Evolutionary conservation across 2,797 vertebrate genomes (phyloP), one percentile per base, ranked within the genome.

Genomic region (Nannoperca australis): DNA sequence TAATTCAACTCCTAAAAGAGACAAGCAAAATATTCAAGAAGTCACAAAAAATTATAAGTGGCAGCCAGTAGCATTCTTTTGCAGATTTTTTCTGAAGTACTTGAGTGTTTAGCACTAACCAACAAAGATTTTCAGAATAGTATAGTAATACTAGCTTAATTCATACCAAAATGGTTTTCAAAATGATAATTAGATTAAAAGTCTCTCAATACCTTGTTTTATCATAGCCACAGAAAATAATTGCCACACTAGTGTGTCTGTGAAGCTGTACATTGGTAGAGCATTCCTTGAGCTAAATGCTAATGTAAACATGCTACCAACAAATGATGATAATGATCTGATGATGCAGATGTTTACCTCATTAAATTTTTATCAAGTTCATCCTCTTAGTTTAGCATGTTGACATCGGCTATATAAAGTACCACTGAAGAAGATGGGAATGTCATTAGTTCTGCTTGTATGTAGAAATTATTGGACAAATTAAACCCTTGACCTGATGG

Each of bases 1-100:
- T 91, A 83, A 85, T 79, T 85, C 32, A 79, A 45, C 32, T 44
- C 13, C 4, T 53, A 30, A 84, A 65, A 81, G 53, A 79, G 47
- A 81, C 59, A 17, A 14, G 34, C 8, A 56, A 82, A 64, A 50
- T 70, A 80, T 64, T 61, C 17, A 69, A 36, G 51, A 65, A 55
- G n/a, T 61, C n/a, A 55, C 11, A 34, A 34, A 77, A 53, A 59
- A 54, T 18, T 9, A 70, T 34, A 60, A 70, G 63, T 30, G 53
- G 66, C n/a, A 69, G 22, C 22, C 12, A 47, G 42, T 3, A 22
- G 18, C 15, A 6, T 54, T 70, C 2, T 32, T 63, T 32, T 30
- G 12, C 63, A 70, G 12, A 53, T 12, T 9, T 15, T 44, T 44
- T 58, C 53, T n/a, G 7, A 30, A 13, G 22, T 38, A 9, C 36